These are phyloP conservation scores for Eristalinus sepulchralis DNA, from an alignment of 2,888 invertebrate species.

Conservation along the genomic window DNA sequence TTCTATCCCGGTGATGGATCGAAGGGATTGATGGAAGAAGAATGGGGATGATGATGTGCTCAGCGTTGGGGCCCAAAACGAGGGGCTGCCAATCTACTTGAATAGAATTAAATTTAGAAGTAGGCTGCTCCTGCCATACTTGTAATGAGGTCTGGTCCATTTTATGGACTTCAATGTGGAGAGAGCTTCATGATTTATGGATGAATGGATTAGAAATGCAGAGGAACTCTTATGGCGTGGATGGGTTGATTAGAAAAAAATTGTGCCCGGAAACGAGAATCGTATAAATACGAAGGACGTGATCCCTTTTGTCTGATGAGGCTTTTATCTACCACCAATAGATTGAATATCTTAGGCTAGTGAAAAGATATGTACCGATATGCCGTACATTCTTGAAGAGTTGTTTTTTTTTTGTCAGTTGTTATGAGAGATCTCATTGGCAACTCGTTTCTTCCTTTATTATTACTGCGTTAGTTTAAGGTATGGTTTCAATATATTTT, in stretches of 20 bases:
- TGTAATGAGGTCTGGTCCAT: neutral
- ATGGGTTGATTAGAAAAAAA: neutral
- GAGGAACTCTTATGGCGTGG: neutral
- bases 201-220: slow-evolving; percentile 12
- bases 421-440: no score
- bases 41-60: neutral
- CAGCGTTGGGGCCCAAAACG: neutral
- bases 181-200: slow-evolving; percentile 14
- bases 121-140: neutral
- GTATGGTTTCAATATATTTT: no score
- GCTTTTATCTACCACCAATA: neutral
- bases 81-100: neutral
- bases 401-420: no score
- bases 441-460: no score
- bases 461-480: no score
- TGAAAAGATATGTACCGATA: neutral
- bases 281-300: neutral
- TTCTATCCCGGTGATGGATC: slow-evolving; percentile 13
- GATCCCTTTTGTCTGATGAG: neutral
- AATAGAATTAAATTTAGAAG: slow-evolving; percentile 31
- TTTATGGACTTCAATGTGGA: neutral
- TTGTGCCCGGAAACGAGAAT: neutral
- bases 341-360: neutral
- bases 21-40: neutral
- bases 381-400: no score